Evolutionary conservation across 1,140 invertebrate genomes (phyloP).

Genomic region (Drosophila lacertosa): DNA sequence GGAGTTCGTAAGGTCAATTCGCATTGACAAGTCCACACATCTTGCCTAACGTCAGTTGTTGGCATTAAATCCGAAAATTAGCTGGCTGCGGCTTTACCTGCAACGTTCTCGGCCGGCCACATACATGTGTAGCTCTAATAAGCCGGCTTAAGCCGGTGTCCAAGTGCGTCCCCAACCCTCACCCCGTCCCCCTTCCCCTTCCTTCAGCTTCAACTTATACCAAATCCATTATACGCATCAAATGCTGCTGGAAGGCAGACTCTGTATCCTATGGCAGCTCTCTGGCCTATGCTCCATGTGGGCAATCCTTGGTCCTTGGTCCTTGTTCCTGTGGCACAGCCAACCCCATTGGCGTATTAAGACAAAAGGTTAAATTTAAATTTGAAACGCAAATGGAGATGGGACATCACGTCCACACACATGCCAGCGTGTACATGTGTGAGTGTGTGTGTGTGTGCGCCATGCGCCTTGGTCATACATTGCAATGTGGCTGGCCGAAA

Average conservation of each 20-base stretch:
- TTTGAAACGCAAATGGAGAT: slow-evolving; percentile 68
- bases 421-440: slow-evolving; percentile 3
- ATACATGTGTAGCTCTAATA: slow-evolving; percentile 50
- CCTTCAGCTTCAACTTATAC: neutral
- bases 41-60: slow-evolving; percentile 14
- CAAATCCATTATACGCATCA: slow-evolving; percentile 49
- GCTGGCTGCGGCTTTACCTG: slow-evolving; percentile 11
- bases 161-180: slow-evolving; percentile 10
- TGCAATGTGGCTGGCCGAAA: slow-evolving; percentile 62
- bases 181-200: neutral
- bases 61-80: slow-evolving; percentile 22
- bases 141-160: slow-evolving; percentile 60
- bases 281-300: slow-evolving; percentile 9
- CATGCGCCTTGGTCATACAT: slow-evolving; percentile 65
- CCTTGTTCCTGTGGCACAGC: slow-evolving; percentile 8
- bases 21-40: slow-evolving; percentile 32
- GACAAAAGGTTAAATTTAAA: slow-evolving; percentile 83
- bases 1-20: slow-evolving; percentile 32
- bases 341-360: slow-evolving; percentile 65
- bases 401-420: slow-evolving; percentile 18
- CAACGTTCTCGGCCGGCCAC: slow-evolving; percentile 6
- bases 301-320: slow-evolving; percentile 12
- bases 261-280: neutral
- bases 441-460: slow-evolving; percentile 48
- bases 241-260: slow-evolving; percentile 18